Conservation (phyloP, 1,140 invertebrate species). For the Bombus waltoni region DNA sequence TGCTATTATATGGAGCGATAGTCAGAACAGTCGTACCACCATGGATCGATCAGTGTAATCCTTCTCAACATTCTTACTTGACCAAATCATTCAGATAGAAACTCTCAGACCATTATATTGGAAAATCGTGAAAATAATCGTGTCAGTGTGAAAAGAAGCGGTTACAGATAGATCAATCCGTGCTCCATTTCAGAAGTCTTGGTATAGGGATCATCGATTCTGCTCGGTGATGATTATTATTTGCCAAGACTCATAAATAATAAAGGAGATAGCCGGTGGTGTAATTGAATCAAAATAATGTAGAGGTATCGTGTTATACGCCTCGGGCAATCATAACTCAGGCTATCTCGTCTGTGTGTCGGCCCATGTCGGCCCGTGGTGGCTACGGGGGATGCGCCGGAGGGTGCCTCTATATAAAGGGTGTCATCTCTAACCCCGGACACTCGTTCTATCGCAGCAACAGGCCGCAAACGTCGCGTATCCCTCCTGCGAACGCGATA, state of each 20-base stretch:
- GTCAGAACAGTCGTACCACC: too few species aligned
- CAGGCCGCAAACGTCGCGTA: conserved; percentile 39
- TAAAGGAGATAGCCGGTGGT: conserved; percentile 67
- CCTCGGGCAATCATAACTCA: conserved; percentile 78
- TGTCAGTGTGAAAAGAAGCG: not conserved
- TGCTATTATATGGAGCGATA: too few species aligned
- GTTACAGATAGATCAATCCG: not conserved
- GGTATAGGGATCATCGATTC: not conserved
- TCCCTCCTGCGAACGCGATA: not conserved
- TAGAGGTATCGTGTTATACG: conserved; percentile 76
- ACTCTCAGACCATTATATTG: not conserved
- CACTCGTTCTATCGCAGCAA: conserved; percentile 72
- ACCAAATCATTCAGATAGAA: not conserved
- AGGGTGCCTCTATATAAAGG: conserved; percentile 79
- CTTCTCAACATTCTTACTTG: not conserved
- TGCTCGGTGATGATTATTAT: conserved; percentile 65
- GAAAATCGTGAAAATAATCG: not conserved
- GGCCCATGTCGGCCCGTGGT: conserved; percentile 5
- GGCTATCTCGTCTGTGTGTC: conserved; percentile 62
- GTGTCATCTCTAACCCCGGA: conserved; percentile 77
- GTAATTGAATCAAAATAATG: conserved; percentile 81
- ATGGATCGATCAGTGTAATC: not conserved
- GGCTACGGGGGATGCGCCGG: conserved; percentile 60
- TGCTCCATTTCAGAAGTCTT: not conserved
- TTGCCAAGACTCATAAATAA: conserved; percentile 73